These are phyloP conservation scores for Baccha elongata DNA, from an alignment of 2,888 invertebrate species.

Conservation along the genomic window DNA sequence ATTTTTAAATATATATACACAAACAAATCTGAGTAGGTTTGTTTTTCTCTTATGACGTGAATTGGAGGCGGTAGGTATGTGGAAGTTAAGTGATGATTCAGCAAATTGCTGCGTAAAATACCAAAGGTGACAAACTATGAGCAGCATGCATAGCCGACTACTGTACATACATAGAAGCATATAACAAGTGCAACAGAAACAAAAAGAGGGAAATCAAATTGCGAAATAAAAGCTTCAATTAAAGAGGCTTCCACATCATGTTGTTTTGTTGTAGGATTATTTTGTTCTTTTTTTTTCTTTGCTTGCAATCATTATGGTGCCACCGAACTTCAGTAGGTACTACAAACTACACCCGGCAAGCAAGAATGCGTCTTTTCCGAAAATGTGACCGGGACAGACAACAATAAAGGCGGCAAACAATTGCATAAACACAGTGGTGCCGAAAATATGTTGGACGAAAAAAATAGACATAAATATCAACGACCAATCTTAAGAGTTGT, in stretches of 20 bases:
- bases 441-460: too few species aligned
- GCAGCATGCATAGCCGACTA: constrained; percentile 24
- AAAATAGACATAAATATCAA: too few species aligned
- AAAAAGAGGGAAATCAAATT: constrained; percentile 43
- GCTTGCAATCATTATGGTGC: constrained; percentile 32
- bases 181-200: constrained; percentile 8
- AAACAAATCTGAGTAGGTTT: not conserved
- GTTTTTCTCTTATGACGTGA: constrained; percentile 1
- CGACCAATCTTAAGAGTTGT: too few species aligned
- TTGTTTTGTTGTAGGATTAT: constrained; percentile 33
- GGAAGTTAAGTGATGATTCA: constrained; percentile 42
- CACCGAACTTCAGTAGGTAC: constrained; percentile 54
- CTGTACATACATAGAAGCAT: not conserved
- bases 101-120: constrained; percentile 41
- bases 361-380: constrained; percentile 47
- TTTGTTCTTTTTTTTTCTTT: not conserved
- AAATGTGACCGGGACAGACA: constrained; percentile 40
- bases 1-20: not conserved
- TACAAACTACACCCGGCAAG: constrained; percentile 19
- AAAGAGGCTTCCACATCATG: constrained; percentile 44
- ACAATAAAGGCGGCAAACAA: constrained; percentile 42
- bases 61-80: constrained; percentile 13
- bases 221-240: constrained; percentile 57
- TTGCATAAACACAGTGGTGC: constrained; percentile 42
- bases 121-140: constrained; percentile 31